Evolutionary conservation across 2,113 vertebrate species (phyloP).

Genomic region (Leuciscus idus): DNA sequence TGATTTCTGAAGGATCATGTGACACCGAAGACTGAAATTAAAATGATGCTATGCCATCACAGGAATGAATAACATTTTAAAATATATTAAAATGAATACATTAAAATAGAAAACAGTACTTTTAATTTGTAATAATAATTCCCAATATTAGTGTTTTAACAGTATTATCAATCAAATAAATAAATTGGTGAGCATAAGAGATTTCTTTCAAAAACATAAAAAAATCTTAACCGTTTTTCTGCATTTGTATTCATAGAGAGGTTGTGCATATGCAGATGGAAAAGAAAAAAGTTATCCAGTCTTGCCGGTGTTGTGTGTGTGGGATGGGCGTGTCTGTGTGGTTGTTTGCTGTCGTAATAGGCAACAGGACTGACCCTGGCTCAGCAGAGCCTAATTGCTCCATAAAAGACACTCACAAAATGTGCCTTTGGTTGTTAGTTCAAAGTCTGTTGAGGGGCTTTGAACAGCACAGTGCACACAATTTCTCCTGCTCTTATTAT

Average conservation of each 20-base stretch:
- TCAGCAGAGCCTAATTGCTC: constrained; percentile 52
- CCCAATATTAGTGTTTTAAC: not conserved
- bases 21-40: not conserved
- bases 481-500: constrained; percentile 52
- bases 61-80: not conserved
- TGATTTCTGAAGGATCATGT: not conserved
- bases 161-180: not conserved
- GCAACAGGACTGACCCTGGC: constrained; percentile 29
- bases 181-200: not conserved
- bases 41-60: not conserved
- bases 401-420: constrained; percentile 46
- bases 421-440: constrained; percentile 51
- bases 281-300: constrained; percentile 7
- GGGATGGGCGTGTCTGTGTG: not conserved
- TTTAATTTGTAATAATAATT: not conserved
- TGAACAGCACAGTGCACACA: constrained; percentile 50
- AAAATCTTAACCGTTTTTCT: not conserved
- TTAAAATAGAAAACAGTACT: not conserved
- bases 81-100: not conserved
- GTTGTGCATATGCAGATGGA: not conserved
- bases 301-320: not conserved
- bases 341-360: not conserved
- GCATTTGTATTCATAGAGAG: not conserved
- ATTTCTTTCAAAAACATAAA: not conserved
- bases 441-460: constrained; percentile 56